A percentile compares a stretch with the other conserved stretches of the same genome.
Conservation (phyloP, 2,797 vertebrate species). For the Falco novaeseelandiae region DNA sequence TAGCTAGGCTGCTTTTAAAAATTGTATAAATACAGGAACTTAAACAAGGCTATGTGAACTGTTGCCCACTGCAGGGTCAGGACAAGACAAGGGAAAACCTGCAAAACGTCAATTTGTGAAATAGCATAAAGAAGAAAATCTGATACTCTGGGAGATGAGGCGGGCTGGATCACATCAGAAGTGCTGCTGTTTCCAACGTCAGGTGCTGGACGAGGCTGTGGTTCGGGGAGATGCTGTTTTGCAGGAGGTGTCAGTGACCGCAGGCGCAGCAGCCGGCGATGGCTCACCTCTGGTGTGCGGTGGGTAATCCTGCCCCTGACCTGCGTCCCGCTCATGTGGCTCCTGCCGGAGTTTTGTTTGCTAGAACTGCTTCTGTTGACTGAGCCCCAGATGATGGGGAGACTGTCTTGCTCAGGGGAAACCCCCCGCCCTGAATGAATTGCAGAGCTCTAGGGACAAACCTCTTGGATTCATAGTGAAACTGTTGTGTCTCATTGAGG, state of each 20-base stretch:
- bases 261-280: background rate
- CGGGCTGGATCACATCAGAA: background rate
- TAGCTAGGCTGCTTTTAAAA: background rate
- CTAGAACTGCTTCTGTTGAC: background rate
- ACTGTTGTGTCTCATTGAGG: background rate
- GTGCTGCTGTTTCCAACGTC: background rate
- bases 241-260: background rate
- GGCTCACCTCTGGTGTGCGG: background rate
- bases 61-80: background rate
- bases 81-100: background rate
- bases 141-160: background rate
- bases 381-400: background rate
- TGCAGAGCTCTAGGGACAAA: background rate
- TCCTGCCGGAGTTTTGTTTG: background rate
- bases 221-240: background rate
- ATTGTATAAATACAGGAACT: background rate
- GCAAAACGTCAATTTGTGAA: background rate
- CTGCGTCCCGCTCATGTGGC: background rate
- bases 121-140: background rate
- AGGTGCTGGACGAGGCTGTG: background rate
- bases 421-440: background rate
- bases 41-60: background rate
- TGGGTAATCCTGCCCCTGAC: background rate
- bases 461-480: background rate
- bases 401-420: background rate